Base-by-base conservation (phyloP, 2,888 invertebrate genomes). In the Frankliniella intonsa region DNA sequence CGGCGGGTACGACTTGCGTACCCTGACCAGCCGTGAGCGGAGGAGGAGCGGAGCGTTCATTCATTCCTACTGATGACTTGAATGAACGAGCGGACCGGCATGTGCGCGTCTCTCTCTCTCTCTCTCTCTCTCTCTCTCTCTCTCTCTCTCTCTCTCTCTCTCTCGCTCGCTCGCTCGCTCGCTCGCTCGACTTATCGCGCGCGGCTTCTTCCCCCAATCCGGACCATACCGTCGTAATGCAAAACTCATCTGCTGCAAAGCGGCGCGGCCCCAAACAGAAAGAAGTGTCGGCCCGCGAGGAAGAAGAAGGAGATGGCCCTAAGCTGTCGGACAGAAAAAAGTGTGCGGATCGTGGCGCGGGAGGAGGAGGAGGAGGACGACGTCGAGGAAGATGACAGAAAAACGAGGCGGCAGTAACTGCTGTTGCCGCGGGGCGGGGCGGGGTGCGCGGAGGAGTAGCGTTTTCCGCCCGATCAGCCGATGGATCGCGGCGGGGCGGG, bases 401-500 rank as follows among this genome's bases (percentile, higher is more conserved):
- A 69, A 69, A 69, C 69, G 11, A 22, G 69, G 19, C 69, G 69
- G 69, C 69, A 38, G 38, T 38, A 38, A 38, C 38, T 38, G 38
- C 38, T 12, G 69, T 12, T 76, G 69, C 14, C 14, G 69, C 69
- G 25, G 22, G 62, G n/a, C n/a, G 55, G 7, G 12, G 55, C 3
- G 55, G 62, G 17, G 17, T 7, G 14, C 7, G 62, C 14, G 11
- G 62, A n/a, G 62, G 17, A 17, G 62, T 17, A n/a, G 62, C 62
- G 62, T 62, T 62, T 62, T 62, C 62, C 62, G 62, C n/a, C 14
- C 62, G 62, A 62, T 62, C 62, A n/a, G 62, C 62, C 62, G 62
- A 62, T 62, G 62, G 62, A 62, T 62, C 62, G 62, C n/a, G 62
- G 38, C 38, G 38, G 38, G 38, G 38, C 38, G 38, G 38, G 38